Conservation (phyloP, 2,888 invertebrate species). For the Lypha dubia region DNA sequence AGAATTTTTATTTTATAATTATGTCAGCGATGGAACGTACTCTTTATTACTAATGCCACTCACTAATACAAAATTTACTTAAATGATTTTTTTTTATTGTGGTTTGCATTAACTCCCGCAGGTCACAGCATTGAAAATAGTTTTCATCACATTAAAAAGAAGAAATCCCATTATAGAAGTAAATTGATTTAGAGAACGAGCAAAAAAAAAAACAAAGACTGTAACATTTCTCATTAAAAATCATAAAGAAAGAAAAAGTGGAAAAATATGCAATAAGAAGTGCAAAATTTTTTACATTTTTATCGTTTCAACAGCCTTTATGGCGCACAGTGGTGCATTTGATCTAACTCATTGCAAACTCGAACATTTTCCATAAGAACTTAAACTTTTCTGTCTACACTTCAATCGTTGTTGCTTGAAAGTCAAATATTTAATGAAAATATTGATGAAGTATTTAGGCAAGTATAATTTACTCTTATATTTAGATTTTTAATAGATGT, state of each 20-base stretch:
- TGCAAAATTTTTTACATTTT: slow-evolving; percentile 37
- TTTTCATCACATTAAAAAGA: slow-evolving; percentile 6
- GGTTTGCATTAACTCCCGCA: background rate
- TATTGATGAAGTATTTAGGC: too few relatives aligned
- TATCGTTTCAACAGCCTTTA: slow-evolving; percentile 7
- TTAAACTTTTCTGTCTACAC: too few relatives aligned
- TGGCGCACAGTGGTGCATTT: too few relatives aligned
- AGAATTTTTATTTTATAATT: background rate
- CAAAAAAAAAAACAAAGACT: slow-evolving; percentile 4
- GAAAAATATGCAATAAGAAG: background rate
- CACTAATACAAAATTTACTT: background rate
- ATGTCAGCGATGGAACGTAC: background rate
- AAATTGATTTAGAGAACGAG: slow-evolving; percentile 28
- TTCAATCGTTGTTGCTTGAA: too few relatives aligned
- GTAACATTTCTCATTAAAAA: slow-evolving; percentile 13
- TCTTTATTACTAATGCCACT: background rate
- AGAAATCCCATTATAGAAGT: slow-evolving; percentile 21
- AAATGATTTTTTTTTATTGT: background rate
- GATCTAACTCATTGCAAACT: too few relatives aligned
- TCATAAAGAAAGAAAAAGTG: background rate
- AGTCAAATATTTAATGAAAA: too few relatives aligned
- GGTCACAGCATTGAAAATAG: background rate
- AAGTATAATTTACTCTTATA: too few relatives aligned
- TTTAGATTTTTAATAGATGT: too few relatives aligned
- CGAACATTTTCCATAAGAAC: too few relatives aligned